Base-by-base conservation (phyloP, 2,888 invertebrate species). In the Athrips mouffetella region DNA sequence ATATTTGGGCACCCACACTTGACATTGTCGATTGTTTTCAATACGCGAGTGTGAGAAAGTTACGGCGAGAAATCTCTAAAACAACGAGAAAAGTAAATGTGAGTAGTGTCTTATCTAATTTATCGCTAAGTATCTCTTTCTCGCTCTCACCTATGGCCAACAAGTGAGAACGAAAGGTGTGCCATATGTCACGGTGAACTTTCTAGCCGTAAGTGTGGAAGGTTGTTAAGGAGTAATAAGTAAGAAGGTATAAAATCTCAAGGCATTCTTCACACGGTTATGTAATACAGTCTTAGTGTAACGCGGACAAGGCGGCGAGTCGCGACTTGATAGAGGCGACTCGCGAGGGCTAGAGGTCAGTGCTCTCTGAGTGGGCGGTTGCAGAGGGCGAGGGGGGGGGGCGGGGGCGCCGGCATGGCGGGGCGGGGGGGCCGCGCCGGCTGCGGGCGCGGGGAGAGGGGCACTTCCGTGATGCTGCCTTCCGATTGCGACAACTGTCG, bases 401-500 rank as follows among this genome's bases (percentile, higher is more conserved):
- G 81, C 13, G 76, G 75, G 45, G 77, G 78, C 25, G 69, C 67
- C 7, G 65, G 64, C 59, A 69, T 13, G 59, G 67, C 65, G n/a
- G 83, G 83, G 1, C 81, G 76, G 44, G 75, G 69, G 15, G 74
- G 67, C 37, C 73, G 67, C 49, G 69, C 66, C 27, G 70, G 63
- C 53, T 62, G 67, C 47, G 66, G 58, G 15, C 78, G 71, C 52
- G 82, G 81, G 13, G 80, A 73, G 51, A 58, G 54, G 30, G 81
- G 89, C 50, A 83, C 80, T 59, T 91, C 91, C 53, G 91, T 84
- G 63, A 91, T 91, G 63, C 90, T 91, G 35, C 91, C 91, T 65
- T 91, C 91, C 35, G 91, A 91, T 68, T 91, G 89, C 53, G 91
- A 88, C 59, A 88, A 65, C 69, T 88, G 89, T 25, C 89, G 76